These are phyloP conservation scores for Eupithecia tripunctaria DNA, from an alignment of 2,888 invertebrate genomes.

Conservation along the genomic window DNA sequence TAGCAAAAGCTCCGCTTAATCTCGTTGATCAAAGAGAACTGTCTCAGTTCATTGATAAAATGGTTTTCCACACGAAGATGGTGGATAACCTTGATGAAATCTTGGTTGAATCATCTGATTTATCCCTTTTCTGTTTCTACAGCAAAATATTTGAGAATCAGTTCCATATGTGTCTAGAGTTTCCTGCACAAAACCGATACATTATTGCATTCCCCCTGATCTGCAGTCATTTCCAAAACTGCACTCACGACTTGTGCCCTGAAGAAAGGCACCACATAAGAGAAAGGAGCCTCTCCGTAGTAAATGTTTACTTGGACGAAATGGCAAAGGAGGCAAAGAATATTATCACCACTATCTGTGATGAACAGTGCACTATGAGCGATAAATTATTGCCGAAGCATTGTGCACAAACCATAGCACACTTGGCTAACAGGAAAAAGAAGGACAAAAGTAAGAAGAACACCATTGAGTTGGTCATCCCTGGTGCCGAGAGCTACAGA, in stretches of 20 bases:
- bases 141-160: conserved; percentile 98
- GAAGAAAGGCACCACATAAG: conserved; percentile 99
- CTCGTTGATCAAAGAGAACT: conserved; percentile 94
- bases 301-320: conserved; percentile 98
- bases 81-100: conserved; percentile 99
- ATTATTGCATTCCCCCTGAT: conserved; percentile 99
- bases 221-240: conserved; percentile 98
- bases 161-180: conserved; percentile 99
- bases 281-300: conserved; percentile 96
- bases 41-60: conserved; percentile 96
- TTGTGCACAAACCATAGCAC: conserved; percentile 95
- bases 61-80: conserved; percentile 98
- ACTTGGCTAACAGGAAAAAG: conserved; percentile 94
- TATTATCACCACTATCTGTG: conserved; percentile 98
- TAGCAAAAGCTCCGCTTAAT: conserved; percentile 90
- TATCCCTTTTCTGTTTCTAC: conserved; percentile 99
- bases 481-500: conserved; percentile 97
- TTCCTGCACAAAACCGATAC: conserved; percentile 99
- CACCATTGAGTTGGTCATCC: conserved; percentile 93
- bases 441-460: conserved; percentile 97
- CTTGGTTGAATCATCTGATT: conserved; percentile 97
- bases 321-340: conserved; percentile 99
- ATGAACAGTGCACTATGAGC: conserved; percentile 98
- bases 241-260: conserved; percentile 98
- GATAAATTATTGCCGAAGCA: conserved; percentile 98